These are phyloP conservation scores for Arrhopalites spinosus DNA, from an alignment of 2,888 invertebrate genomes.

Conservation along the genomic window DNA sequence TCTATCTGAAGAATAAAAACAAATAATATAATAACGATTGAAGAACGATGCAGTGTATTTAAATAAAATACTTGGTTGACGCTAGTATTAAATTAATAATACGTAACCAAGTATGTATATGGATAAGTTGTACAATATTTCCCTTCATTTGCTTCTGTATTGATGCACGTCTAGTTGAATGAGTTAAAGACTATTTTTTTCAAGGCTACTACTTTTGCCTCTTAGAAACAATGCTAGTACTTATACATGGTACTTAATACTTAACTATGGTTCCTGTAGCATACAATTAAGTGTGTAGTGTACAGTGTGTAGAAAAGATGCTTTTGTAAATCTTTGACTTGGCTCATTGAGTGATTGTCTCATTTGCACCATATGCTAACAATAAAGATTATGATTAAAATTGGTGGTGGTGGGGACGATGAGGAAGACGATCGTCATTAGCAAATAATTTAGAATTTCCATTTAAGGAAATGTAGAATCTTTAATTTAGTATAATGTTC, in stretches of 20 bases:
- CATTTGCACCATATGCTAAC: slow-evolving; percentile 1
- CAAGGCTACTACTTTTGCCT: slow-evolving; percentile 1
- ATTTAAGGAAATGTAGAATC: too few species aligned
- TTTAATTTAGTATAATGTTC: too few species aligned
- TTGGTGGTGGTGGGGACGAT: not conserved
- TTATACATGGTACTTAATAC: not conserved
- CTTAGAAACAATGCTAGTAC: not conserved
- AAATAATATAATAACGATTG: slow-evolving; percentile 19
- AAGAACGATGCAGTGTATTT: not conserved
- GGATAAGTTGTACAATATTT: not conserved
- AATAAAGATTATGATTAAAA: too few species aligned
- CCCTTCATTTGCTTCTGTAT: slow-evolving; percentile 12
- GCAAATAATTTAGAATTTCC: not conserved
- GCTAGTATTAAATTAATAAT: not conserved
- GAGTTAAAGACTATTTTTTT: slow-evolving; percentile 1
- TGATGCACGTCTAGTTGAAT: not conserved
- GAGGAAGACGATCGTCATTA: not conserved
- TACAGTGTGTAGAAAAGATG: not conserved
- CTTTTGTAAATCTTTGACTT: slow-evolving; percentile 1
- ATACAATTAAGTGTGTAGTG: not conserved
- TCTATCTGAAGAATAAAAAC: slow-evolving; percentile 16
- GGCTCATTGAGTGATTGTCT: slow-evolving; percentile 8
- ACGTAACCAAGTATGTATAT: not conserved
- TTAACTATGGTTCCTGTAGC: not conserved
- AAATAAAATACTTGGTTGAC: not conserved